Evolutionary conservation across 1,140 invertebrate genomes (phyloP).

Genomic region (Euglossa dilemma): DNA sequence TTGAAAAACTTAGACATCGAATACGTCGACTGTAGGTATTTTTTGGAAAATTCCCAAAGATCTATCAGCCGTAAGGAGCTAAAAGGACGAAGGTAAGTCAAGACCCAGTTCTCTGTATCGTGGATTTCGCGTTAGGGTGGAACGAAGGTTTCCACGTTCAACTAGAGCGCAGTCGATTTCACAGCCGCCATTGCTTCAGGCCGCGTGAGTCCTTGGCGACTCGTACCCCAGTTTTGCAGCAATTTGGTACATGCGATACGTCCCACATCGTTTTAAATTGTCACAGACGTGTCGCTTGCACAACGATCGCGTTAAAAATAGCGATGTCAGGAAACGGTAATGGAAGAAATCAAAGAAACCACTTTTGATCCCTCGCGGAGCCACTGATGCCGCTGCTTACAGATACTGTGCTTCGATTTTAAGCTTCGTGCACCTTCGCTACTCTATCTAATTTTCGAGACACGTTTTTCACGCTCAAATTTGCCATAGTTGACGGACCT

Average conservation of each 20-base stretch:
- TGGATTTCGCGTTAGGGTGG: background rate
- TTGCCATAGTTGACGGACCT: too few species aligned
- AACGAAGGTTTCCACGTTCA: background rate
- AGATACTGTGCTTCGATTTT: too few species aligned
- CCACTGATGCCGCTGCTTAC: too few species aligned
- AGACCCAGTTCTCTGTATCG: background rate
- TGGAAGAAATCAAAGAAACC: background rate
- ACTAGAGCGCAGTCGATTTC: background rate
- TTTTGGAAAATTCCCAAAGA: too few species aligned
- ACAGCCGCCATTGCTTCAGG: background rate
- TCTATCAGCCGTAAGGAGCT: too few species aligned
- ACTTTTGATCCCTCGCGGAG: background rate
- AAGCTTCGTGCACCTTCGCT: too few species aligned
- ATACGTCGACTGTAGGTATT: too few species aligned
- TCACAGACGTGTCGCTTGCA: slow-evolving; percentile 19
- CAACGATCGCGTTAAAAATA: slow-evolving; percentile 39
- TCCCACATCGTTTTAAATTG: slow-evolving; percentile 45
- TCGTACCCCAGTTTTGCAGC: slow-evolving; percentile 44
- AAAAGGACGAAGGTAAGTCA: background rate
- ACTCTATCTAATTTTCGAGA: too few species aligned
- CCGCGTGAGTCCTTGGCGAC: slow-evolving; percentile 33
- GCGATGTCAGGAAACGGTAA: slow-evolving; percentile 2
- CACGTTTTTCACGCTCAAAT: too few species aligned
- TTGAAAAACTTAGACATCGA: too few species aligned
- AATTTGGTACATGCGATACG: slow-evolving; percentile 43